Evolutionary conservation across 2,888 invertebrate species (phyloP), one percentile per base, ranked within the genome.

Genomic region (Rhagophthalmus giganteus): DNA sequence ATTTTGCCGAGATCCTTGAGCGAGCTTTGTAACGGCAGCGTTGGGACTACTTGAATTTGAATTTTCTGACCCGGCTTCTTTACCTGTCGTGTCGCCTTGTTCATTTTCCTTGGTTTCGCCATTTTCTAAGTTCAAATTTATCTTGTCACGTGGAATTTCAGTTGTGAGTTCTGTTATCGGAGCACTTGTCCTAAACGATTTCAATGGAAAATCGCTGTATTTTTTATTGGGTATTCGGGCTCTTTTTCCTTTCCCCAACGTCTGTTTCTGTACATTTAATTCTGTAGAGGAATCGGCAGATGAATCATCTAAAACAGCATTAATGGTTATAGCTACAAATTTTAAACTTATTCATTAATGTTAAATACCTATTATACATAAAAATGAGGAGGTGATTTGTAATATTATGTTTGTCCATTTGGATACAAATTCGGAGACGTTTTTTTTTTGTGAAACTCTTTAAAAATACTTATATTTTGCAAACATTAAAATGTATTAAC

Each of bases 221-320:
- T 73, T 62, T 62, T 75, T 75, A 55, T 75, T 75, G 9, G 75
- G 75, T 35, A 75, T 70, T 31, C 75, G 55, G 5, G 75, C 75
- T 16, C 75, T 60, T 62, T 74, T 75, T 3, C 75, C 75, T 63
- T 75, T 75, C 1, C 75, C 73, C 42, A 72, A 53, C 2, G 59
- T 55, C 52, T 68, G 63, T 35, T 61, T 62, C n/a, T 58, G 51
- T 27, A 62, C 28, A 24, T 35, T 50, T 10, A 58, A 30, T 10
- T 58, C 57, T 1, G 58, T 42, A 10, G 55, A 42, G 11, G 49
- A 48, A 6, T 39, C 30, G 7, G 30, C 25, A 1, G 44, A 24
- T 24, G 52, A 48, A 9, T 57, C 58, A 54, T 45, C 51, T 54
- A 42, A 45, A 56, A 50, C n/a, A n/a, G n/a, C n/a, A n/a, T n/a